A percentile compares a stretch with the other conserved stretches of the same genome.
Evolutionary conservation across 2,888 invertebrate genomes (phyloP).

Genomic region (Amblyjoppa fuscipennis): DNA sequence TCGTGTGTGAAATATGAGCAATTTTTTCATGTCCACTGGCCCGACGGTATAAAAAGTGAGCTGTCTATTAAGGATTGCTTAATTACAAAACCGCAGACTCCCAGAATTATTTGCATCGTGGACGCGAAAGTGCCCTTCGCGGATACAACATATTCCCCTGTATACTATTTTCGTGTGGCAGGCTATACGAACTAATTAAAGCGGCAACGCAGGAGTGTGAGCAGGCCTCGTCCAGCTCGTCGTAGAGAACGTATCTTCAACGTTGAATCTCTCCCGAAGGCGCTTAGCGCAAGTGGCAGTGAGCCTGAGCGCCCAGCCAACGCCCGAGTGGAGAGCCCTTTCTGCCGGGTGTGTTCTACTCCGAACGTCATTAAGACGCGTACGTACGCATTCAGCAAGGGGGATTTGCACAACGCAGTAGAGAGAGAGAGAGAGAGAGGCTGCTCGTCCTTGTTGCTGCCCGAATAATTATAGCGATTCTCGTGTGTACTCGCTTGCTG

Average conservation of each 20-base stretch:
- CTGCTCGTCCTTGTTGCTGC: conserved; percentile 48
- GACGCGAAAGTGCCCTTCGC: conserved; percentile 39
- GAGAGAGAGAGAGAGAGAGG: conserved; percentile 11
- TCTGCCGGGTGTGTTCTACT: conserved; percentile 57
- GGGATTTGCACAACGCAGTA: conserved; percentile 24
- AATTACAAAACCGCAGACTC: conserved; percentile 38
- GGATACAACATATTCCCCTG: conserved; percentile 21
- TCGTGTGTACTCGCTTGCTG: conserved; percentile 48
- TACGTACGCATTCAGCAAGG: conserved; percentile 42
- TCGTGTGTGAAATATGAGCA: conserved; percentile 5
- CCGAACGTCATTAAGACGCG: conserved; percentile 65
- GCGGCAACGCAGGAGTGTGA: conserved; percentile 48
- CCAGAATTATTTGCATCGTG: conserved; percentile 52
- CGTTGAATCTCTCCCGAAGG: conserved; percentile 55
- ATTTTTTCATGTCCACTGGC: conserved; percentile 41
- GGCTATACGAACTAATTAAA: conserved; percentile 67
- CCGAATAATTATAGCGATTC: conserved; percentile 60
- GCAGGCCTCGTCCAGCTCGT: conserved; percentile 47
- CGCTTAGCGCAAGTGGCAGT: conserved; percentile 42
- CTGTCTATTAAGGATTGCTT: conserved; percentile 41
- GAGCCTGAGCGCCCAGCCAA: conserved; percentile 29
- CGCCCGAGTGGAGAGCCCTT: conserved; percentile 11
- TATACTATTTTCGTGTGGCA: background rate
- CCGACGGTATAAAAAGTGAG: conserved; percentile 51
- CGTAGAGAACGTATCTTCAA: conserved; percentile 59